Base-by-base conservation (phyloP, 30 jellyfish, hydroid and myxozoan species). In the Aurelia sp. region DNA sequence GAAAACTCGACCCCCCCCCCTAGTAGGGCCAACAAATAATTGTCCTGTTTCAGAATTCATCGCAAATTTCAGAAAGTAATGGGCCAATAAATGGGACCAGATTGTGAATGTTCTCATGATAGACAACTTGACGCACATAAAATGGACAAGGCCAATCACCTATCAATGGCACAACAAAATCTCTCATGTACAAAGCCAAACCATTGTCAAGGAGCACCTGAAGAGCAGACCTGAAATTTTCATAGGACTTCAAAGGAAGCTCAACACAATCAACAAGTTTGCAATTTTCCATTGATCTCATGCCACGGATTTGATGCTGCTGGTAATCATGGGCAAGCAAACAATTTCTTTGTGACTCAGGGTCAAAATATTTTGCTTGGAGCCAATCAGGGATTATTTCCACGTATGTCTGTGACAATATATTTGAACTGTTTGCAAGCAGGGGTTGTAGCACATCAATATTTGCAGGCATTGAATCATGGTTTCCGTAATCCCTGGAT, bases 261-360 rank as follows among this genome's bases (percentile, higher is more conserved):
- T 79, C 90, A 60, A 79, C 48, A 31, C 71, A 35, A 60, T 79
- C 90, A 63, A 79, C 81, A 17, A 79, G 70, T 72, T 66, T 79
- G 59, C 90, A 79, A 41, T 63, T 79, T 13, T 66, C 81, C 91
- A 81, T 81, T 21, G 70, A 63, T 52, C 90, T 63, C 79, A 62
- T 64, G 30, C 30, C 68, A 20, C 9, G 72, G 22, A 63, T 79
- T 47, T 40, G 64, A 44, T 44, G 55, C 15, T 44, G 55, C 55
- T 79, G 90, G 90, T 79, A 79, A 48, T 79, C 81, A 79, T 79
- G 90, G 52, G 51, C 67, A 17, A 41, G 48, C 31, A 79, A 27
- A 19, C 90, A 20, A 35, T 67, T 27, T 51, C 91, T 81, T 53
- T 81, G 76, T 31, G 70, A 31, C 67, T 81, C 84, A 41, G 90